Evolutionary conservation across 2,113 vertebrate genomes (phyloP).

Genomic region (Vidua chalybeata): DNA sequence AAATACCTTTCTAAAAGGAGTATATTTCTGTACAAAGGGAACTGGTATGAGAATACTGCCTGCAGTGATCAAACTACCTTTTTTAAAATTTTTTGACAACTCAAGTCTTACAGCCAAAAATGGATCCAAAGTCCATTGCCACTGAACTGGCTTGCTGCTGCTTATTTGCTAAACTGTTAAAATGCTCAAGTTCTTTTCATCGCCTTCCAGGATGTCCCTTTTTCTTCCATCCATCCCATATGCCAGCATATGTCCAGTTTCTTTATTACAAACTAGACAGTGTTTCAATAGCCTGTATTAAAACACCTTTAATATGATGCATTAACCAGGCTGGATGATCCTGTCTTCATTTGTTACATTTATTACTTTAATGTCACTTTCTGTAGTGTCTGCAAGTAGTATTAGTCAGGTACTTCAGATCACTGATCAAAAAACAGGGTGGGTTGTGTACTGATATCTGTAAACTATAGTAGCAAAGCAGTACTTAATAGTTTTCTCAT

Average conservation of each 20-base stretch:
- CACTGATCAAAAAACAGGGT: not conserved
- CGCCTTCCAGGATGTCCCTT: not conserved
- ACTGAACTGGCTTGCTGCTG: not conserved
- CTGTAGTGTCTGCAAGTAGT: not conserved
- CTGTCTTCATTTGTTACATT: not conserved
- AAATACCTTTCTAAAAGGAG: not conserved
- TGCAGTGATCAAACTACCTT: not conserved
- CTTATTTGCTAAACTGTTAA: not conserved
- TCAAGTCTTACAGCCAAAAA: not conserved
- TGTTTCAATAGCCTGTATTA: not conserved
- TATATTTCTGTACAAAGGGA: not conserved
- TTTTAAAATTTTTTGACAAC: fast-evolving
- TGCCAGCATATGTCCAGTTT: not conserved
- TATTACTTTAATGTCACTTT: not conserved
- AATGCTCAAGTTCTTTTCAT: not conserved
- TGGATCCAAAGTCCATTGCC: not conserved
- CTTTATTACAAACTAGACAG: not conserved
- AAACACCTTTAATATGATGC: not conserved
- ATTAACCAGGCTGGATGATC: not conserved
- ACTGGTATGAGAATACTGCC: not conserved
- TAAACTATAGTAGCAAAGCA: not conserved
- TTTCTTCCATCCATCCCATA: not conserved
- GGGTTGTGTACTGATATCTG: not conserved
- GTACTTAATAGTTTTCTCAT: not conserved
- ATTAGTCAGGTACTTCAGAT: not conserved